phyloP scores from a whole-genome alignment of 1,140 invertebrate genomes.

The Musca domestica region DNA sequence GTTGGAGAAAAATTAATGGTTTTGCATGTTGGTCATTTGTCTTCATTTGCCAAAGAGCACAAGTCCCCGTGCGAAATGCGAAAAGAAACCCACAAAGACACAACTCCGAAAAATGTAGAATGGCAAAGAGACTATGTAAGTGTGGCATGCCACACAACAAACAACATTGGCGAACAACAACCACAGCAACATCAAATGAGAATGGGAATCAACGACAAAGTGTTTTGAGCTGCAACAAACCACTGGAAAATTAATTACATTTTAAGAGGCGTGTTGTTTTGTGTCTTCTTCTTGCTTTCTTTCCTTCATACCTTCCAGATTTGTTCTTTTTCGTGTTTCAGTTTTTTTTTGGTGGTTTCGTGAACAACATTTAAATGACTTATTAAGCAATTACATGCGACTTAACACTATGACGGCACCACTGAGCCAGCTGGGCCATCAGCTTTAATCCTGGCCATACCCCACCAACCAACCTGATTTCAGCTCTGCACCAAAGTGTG shows the following conservation, averaged over 20 bases:
- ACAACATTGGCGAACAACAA: neutral
- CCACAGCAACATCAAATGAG: neutral
- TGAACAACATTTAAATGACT: constrained; percentile 24
- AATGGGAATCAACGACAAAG: neutral
- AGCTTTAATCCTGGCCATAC: neutral
- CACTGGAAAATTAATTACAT: constrained; percentile 18
- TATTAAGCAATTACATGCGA: constrained; percentile 28
- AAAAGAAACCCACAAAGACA: neutral
- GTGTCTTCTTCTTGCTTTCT: neutral
- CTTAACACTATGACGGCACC: neutral
- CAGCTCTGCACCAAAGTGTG: constrained; percentile 1
- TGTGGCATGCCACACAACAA: neutral
- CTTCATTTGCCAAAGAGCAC: constrained; percentile 38
- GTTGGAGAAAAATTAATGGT: constrained; percentile 50
- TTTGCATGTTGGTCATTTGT: constrained; percentile 47
- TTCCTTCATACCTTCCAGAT: too few species aligned
- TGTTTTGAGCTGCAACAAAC: neutral
- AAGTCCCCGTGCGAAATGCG: neutral
- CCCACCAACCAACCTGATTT: neutral
- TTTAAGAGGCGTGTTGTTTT: neutral
- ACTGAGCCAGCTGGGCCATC: neutral
- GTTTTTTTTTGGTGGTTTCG: too few species aligned
- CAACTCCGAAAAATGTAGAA: neutral
- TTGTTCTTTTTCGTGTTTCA: neutral
- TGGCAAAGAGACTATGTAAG: neutral